A percentile compares a stretch with the other conserved stretches of the same genome.
Evolutionary conservation across 35 echinoderm and acorn worm species (phyloP).

Genomic region (Antedon bifida): DNA sequence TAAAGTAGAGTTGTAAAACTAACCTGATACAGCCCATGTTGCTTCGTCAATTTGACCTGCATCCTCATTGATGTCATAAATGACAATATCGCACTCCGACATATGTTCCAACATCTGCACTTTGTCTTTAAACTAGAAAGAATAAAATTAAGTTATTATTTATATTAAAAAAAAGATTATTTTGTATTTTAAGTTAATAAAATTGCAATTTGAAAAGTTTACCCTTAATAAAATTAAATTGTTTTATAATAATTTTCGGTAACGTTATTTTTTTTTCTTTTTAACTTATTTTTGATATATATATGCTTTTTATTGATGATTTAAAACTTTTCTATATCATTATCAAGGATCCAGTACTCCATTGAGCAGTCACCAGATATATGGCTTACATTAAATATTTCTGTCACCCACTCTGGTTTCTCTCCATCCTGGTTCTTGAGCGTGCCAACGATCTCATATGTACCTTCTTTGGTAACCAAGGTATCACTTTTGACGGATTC

Average conservation of each 20-base stretch:
- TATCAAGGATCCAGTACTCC: too few relatives aligned
- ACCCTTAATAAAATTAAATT: too few relatives aligned
- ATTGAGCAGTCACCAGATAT: too few relatives aligned
- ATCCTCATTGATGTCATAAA: constrained; percentile 85
- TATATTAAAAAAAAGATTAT: too few relatives aligned
- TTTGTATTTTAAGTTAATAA: neutral
- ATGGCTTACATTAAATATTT: constrained; percentile 63
- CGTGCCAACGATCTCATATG: constrained; percentile 79
- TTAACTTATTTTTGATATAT: too few relatives aligned
- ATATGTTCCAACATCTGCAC: constrained; percentile 90
- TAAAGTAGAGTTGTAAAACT: too few relatives aligned
- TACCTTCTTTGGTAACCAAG: constrained; percentile 73
- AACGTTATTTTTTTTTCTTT: too few relatives aligned
- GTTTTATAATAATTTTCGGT: too few relatives aligned
- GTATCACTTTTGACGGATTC: constrained; percentile 72
- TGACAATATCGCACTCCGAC: constrained; percentile 83
- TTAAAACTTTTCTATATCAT: too few relatives aligned
- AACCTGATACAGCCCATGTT: constrained; percentile 92
- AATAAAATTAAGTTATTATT: neutral
- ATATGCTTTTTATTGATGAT: too few relatives aligned
- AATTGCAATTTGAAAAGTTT: too few relatives aligned
- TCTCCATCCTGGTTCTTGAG: constrained; percentile 45
- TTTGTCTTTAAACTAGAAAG: constrained; percentile 40
- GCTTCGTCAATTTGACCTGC: constrained; percentile 88
- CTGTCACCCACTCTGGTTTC: constrained; percentile 94